Conservation (phyloP, 2,888 invertebrate genomes). For the Rhaphigaster nebulosa region DNA sequence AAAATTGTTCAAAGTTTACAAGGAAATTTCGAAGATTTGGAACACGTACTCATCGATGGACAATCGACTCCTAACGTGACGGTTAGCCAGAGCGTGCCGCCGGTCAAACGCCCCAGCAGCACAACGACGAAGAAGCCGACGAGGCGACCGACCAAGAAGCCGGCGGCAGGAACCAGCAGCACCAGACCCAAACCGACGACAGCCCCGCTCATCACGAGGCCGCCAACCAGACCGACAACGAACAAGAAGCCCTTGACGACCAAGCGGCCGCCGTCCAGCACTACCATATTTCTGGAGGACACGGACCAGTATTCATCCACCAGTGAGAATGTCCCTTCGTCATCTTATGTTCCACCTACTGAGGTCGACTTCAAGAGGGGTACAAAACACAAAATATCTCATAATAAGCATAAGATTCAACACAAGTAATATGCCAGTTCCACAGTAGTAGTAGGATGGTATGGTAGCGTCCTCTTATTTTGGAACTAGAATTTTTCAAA, state of each 20-base stretch:
- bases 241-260: constrained; percentile 68
- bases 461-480: constrained; percentile 56
- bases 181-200: constrained; percentile 64
- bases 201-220: constrained; percentile 62
- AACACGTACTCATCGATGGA: constrained; percentile 79
- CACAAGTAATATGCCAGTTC: not conserved
- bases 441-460: not conserved
- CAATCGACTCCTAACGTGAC: constrained; percentile 66
- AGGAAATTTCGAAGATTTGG: constrained; percentile 84
- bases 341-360: constrained; percentile 59
- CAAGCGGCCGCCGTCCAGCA: constrained; percentile 69
- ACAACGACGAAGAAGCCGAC: constrained; percentile 68
- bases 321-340: constrained; percentile 57
- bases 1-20: constrained; percentile 87
- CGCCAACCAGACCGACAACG: constrained; percentile 66
- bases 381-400: constrained; percentile 66
- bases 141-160: constrained; percentile 66
- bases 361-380: constrained; percentile 69
- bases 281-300: constrained; percentile 65
- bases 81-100: constrained; percentile 65
- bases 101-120: constrained; percentile 68
- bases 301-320: constrained; percentile 55
- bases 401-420: constrained; percentile 63
- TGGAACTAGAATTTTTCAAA: constrained; percentile 24
- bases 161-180: constrained; percentile 60